A percentile compares a stretch with the other conserved stretches of the same genome.
Conservation (phyloP, 2,113 vertebrate species). For the Acrocephalus kingi region DNA sequence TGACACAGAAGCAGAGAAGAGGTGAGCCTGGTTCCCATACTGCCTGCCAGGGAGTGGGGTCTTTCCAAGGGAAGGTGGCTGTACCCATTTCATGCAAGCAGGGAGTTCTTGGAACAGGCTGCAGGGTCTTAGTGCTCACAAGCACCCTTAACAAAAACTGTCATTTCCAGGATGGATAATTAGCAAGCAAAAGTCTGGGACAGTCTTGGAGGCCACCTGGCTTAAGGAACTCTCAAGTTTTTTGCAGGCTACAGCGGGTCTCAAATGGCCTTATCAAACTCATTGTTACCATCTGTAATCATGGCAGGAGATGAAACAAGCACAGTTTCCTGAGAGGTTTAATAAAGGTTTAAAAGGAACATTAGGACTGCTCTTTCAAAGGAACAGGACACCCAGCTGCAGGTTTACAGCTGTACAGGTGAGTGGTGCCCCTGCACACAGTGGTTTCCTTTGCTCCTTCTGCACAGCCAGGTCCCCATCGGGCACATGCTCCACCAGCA, state of each 20-base stretch:
- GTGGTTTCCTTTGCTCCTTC: neutral
- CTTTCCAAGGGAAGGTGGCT: neutral
- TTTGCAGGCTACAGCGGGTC: neutral
- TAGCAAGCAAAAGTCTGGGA: neutral
- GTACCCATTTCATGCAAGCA: neutral
- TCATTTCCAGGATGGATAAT: neutral
- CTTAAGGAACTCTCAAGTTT: neutral
- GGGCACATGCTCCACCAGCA: neutral
- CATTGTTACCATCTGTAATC: neutral
- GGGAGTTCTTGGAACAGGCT: neutral
- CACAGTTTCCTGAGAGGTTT: neutral
- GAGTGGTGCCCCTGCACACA: accelerated
- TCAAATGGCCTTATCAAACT: constrained; percentile 6
- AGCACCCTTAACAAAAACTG: neutral
- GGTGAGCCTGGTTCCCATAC: neutral
- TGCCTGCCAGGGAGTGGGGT: accelerated
- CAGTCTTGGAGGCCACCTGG: neutral
- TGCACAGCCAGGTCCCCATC: neutral
- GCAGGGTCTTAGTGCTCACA: neutral
- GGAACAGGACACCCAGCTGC: neutral
- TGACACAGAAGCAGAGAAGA: neutral
- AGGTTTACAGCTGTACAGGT: neutral
- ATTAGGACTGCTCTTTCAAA: neutral
- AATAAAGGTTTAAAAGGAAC: neutral
- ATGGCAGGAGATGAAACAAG: neutral